Percentiles rank a stretch among this genome's conserved stretches.
phyloP scores from a whole-genome alignment of 2,888 invertebrate species.

The Epistrophe eligans region DNA sequence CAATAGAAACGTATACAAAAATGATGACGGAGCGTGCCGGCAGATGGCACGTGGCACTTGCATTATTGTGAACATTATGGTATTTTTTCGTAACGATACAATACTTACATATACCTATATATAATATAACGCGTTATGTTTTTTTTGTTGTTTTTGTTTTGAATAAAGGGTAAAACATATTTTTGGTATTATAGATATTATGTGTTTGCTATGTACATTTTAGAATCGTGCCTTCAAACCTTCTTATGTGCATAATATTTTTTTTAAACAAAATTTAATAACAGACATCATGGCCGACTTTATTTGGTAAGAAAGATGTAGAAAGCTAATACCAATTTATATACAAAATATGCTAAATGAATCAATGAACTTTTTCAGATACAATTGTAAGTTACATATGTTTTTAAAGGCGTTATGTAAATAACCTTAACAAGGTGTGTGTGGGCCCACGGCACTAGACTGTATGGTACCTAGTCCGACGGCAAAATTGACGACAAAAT shows the following conservation, averaged over 20 bases:
- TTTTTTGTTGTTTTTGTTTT: not conserved
- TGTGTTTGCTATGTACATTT: not conserved
- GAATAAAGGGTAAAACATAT: slow-evolving; percentile 58
- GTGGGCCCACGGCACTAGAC: too few species aligned
- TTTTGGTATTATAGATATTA: slow-evolving; percentile 40
- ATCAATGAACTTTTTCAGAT: too few species aligned
- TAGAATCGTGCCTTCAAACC: not conserved
- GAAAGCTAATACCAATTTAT: too few species aligned
- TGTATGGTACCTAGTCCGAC: too few species aligned
- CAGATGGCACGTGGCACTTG: slow-evolving; percentile 63
- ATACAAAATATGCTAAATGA: too few species aligned
- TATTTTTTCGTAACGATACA: slow-evolving; percentile 1
- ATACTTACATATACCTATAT: not conserved
- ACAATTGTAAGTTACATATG: too few species aligned
- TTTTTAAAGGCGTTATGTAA: too few species aligned
- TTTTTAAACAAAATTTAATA: not conserved
- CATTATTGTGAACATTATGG: slow-evolving; percentile 68
- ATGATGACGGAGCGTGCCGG: slow-evolving; percentile 68
- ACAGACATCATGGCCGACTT: not conserved
- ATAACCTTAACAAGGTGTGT: too few species aligned
- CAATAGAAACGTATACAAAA: slow-evolving; percentile 57
- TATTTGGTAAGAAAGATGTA: not conserved
- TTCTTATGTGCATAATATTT: not conserved
- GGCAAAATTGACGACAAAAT: too few species aligned
- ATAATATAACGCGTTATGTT: not conserved